A percentile compares a stretch with the other conserved stretches of the same genome.
Conservation (phyloP, 2,888 invertebrate genomes). For the Cheilosia vernalis region DNA sequence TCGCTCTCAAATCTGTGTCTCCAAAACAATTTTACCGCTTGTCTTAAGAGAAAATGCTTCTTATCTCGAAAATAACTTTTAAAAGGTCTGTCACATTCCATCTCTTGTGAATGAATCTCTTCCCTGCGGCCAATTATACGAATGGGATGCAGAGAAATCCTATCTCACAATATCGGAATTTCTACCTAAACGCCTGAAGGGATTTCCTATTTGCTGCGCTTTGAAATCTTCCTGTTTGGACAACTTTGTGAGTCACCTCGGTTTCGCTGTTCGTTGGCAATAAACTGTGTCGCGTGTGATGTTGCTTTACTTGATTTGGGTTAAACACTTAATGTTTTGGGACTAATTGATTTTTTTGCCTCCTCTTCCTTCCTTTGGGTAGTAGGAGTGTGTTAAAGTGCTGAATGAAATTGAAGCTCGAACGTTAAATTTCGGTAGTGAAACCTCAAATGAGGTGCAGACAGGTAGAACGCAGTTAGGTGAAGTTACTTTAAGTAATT, state of each 20-base stretch:
- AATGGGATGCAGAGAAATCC: slow-evolving; percentile 37
- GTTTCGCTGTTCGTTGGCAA: slow-evolving; percentile 7
- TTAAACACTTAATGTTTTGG: slow-evolving; percentile 66
- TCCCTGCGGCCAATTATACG: slow-evolving; percentile 42
- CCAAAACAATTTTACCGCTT: slow-evolving; percentile 60
- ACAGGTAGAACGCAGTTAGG: slow-evolving; percentile 23
- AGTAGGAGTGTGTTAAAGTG: slow-evolving; percentile 39
- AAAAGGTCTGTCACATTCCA: slow-evolving; percentile 75
- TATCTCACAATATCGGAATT: slow-evolving; percentile 57
- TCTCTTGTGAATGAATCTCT: slow-evolving; percentile 63
- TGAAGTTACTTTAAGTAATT: slow-evolving; percentile 14
- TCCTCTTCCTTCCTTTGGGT: slow-evolving; percentile 6
- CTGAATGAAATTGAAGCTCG: slow-evolving; percentile 37
- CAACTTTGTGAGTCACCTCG: slow-evolving; percentile 59
- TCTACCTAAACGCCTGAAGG: slow-evolving; percentile 68
- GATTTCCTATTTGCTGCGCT: slow-evolving; percentile 52
- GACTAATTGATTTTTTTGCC: slow-evolving; percentile 67
- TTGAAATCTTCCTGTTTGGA: slow-evolving; percentile 64
- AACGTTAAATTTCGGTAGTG: slow-evolving; percentile 30
- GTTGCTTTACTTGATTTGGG: slow-evolving; percentile 61
- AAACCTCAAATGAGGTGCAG: slow-evolving; percentile 39
- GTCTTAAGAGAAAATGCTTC: slow-evolving; percentile 42
- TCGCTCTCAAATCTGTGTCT: slow-evolving; percentile 19
- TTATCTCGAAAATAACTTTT: slow-evolving; percentile 63
- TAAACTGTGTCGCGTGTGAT: slow-evolving; percentile 66